Conservation (phyloP, 1,140 invertebrate species). For the Drosophila novamexicana region DNA sequence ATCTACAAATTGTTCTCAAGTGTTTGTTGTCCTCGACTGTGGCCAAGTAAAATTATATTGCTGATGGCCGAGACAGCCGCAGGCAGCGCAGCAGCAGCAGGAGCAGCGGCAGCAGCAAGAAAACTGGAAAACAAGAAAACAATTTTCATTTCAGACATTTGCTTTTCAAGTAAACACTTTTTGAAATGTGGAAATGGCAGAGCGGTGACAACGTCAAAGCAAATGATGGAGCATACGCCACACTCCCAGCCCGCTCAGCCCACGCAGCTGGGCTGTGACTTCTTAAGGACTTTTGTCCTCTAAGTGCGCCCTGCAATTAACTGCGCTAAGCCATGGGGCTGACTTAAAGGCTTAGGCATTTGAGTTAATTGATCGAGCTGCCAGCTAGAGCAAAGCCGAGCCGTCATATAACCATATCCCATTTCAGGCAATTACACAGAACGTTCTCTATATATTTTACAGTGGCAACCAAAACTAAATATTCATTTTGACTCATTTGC, state of each 20-base stretch:
- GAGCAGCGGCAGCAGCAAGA: constrained; percentile 2
- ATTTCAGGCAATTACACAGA: constrained; percentile 70
- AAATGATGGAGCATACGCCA: constrained; percentile 47
- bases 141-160: constrained; percentile 76
- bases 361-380: constrained; percentile 68
- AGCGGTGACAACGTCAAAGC: constrained; percentile 57
- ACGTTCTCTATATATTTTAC: constrained; percentile 48
- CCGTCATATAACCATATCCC: constrained; percentile 60
- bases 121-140: constrained; percentile 59
- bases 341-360: constrained; percentile 63
- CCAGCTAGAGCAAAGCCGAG: constrained; percentile 31
- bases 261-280: constrained; percentile 3
- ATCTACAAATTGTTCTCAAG: constrained; percentile 68
- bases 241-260: neutral
- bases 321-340: constrained; percentile 28
- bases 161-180: constrained; percentile 67
- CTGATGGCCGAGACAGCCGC: constrained; percentile 58
- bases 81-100: constrained; percentile 22
- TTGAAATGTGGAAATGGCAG: constrained; percentile 47
- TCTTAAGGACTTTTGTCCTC: constrained; percentile 31
- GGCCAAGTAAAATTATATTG: constrained; percentile 68
- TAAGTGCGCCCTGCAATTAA: constrained; percentile 62
- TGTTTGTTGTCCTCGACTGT: constrained; percentile 70
- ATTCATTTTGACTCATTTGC: constrained; percentile 82
- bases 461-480: constrained; percentile 54